Evolutionary conservation across 2,113 vertebrate species (phyloP), one percentile per base, ranked within the genome.

Genomic region (Periophthalmus modestus): DNA sequence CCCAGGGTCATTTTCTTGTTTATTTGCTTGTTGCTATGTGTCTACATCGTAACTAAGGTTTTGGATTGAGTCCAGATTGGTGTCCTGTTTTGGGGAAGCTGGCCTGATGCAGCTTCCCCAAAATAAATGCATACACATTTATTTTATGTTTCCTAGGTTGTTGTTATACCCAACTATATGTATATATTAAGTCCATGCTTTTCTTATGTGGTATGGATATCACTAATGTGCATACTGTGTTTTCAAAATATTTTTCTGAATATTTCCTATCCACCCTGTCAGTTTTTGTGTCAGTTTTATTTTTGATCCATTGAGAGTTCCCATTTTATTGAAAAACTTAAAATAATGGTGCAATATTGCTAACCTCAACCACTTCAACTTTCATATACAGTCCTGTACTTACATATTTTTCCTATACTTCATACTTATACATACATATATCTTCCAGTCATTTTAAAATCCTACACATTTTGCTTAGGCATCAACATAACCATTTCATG

Each of bases 41-140:
- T 54, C 65, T 71, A 66, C 55, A 72, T 6, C 16, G 52, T 63
- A 65, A 70, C 58, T 75, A 16, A 66, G 69, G 24, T 28, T 34
- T 78, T 66, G 21, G 46, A 5, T 6, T 78, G 33, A 76, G 62
- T 50, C 10, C 71, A 62, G 6, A 3, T 28, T 61, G 34, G 67
- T 47, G 75, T 81, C 75, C 75, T 72, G 46, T 52, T 71, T n/a
- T n/a, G 23, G 46, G 1, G 65, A 71, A 70, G 58, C 47, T 55
- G 57, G 18, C 3, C 12, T 66, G 61, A 62, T 73, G n/a, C n/a
- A n/a, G n/a, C n/a, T n/a, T n/a, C n/a, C n/a, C n/a, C n/a, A n/a
- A n/a, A n/a, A n/a, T n/a, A n/a, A n/a, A n/a, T n/a, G 47, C 59
- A 76, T 66, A 77, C 69, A 74, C 76, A 48, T 46, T 52, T 52